phyloP scores from a whole-genome alignment of 2,888 invertebrate species.

The Protodeltote pygarga region DNA sequence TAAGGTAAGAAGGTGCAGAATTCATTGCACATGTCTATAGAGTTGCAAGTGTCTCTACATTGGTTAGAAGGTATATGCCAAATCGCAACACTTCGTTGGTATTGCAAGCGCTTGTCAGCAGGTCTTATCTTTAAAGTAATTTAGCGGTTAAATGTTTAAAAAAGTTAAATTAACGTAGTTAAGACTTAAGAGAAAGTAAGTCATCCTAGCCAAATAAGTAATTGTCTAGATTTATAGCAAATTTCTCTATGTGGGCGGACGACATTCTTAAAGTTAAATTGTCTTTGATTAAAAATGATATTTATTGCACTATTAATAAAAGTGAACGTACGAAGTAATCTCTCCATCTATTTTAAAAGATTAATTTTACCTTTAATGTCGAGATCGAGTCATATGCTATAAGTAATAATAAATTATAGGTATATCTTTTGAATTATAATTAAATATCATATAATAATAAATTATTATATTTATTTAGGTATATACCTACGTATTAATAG shows the following conservation, averaged over 20 bases:
- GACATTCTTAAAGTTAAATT: conserved; percentile 15
- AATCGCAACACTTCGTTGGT: conserved; percentile 44
- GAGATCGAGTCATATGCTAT: too few relatives aligned
- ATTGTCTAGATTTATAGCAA: conserved; percentile 32
- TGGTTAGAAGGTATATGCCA: conserved; percentile 34
- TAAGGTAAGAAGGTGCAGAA: conserved; percentile 27
- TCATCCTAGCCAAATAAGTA: conserved; percentile 24
- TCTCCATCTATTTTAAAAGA: too few relatives aligned
- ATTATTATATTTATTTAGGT: too few relatives aligned
- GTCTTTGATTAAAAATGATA: neutral
- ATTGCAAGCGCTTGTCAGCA: conserved; percentile 38
- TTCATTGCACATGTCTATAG: conserved; percentile 17
- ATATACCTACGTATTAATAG: too few relatives aligned
- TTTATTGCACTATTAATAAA: neutral
- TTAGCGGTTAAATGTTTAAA: conserved; percentile 22
- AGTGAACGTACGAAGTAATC: too few relatives aligned
- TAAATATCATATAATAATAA: too few relatives aligned
- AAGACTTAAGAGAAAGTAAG: conserved; percentile 45
- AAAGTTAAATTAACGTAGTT: conserved; percentile 28
- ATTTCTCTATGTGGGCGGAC: conserved; percentile 34
- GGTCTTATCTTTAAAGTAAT: conserved; percentile 44
- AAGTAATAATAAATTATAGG: too few relatives aligned
- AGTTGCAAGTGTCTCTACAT: conserved; percentile 20
- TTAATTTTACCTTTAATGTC: too few relatives aligned
- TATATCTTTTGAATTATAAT: too few relatives aligned